These are phyloP conservation scores for Corythornis cristatus DNA, from an alignment of 2,113 vertebrate species.

Conservation along the genomic window DNA sequence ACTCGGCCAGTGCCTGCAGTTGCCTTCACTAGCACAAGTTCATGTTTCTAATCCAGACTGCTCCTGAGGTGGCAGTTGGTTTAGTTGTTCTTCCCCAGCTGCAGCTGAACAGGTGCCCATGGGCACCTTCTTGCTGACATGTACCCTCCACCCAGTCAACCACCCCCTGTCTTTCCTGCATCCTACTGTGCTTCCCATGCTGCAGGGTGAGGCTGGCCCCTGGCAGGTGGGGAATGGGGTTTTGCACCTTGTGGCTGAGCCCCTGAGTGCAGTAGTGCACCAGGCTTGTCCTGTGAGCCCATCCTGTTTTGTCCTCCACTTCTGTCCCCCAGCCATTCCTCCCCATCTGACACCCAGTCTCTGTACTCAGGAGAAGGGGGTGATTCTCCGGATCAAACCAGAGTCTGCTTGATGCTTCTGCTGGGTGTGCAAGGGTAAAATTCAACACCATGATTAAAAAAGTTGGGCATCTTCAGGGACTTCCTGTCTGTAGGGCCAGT, in stretches of 20 bases:
- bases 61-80: not conserved
- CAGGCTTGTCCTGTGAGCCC: accelerated
- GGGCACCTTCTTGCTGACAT: not conserved
- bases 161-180: not conserved
- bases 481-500: conserved; percentile 46
- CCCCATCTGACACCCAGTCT: no score
- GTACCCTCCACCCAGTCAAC: not conserved
- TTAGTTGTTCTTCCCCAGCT: not conserved
- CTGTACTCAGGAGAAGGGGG: not conserved
- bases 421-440: not conserved
- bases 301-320: not conserved
- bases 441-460: not conserved
- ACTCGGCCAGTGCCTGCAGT: not conserved
- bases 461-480: conserved; percentile 22
- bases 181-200: accelerated
- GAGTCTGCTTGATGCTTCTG: not conserved
- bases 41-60: not conserved
- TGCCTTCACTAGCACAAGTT: not conserved
- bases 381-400: not conserved
- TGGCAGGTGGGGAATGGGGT: not conserved
- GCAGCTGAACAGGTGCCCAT: not conserved
- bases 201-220: not conserved
- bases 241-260: not conserved
- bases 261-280: accelerated
- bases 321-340: not conserved